Conservation (phyloP, 2,113 vertebrate species). For the Garra rufa region DNA sequence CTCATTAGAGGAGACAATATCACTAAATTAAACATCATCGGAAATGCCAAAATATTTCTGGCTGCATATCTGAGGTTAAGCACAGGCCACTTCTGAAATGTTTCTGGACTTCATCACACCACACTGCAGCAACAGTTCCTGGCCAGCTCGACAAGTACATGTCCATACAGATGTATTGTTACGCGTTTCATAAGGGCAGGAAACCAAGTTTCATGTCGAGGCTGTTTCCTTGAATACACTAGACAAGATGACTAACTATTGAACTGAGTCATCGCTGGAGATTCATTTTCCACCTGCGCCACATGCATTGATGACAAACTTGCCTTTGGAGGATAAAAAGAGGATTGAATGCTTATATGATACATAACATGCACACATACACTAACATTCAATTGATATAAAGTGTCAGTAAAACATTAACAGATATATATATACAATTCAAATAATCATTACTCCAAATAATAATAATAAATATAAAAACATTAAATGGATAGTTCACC, state of each 20-base stretch:
- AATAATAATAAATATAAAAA: too few species aligned
- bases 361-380: background rate
- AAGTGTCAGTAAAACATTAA: background rate
- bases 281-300: background rate
- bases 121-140: background rate
- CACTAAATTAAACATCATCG: background rate
- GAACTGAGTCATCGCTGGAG: background rate
- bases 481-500: too few species aligned
- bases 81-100: background rate
- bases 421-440: too few species aligned
- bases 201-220: background rate
- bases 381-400: background rate
- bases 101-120: background rate
- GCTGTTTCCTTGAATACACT: background rate
- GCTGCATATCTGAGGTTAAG: background rate
- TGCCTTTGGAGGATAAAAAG: background rate
- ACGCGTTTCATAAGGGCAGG: background rate
- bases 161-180: background rate
- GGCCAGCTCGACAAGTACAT: background rate
- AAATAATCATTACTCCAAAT: too few species aligned
- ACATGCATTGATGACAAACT: background rate
- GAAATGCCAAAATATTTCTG: slow-evolving; percentile 19
- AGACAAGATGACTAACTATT: background rate
- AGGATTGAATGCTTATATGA: background rate
- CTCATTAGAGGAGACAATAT: slow-evolving; percentile 25